These are phyloP conservation scores for Trachymyrmex cornetzi DNA, from an alignment of 1,140 invertebrate genomes.

Conservation along the genomic window DNA sequence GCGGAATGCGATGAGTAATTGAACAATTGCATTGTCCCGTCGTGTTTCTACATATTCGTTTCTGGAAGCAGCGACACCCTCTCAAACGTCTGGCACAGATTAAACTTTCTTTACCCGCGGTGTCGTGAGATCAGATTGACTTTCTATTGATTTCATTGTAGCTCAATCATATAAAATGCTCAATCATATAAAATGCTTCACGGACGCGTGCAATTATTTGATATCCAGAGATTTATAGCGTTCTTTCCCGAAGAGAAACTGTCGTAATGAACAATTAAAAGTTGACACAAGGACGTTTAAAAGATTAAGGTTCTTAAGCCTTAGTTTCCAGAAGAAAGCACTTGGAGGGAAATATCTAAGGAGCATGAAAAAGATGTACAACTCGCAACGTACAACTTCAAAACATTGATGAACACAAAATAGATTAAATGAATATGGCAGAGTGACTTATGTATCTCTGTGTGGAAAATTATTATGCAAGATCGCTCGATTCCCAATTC, in stretches of 20 bases:
- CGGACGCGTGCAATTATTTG: conserved; percentile 27
- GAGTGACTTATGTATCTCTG: background rate
- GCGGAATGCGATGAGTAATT: conserved; percentile 64
- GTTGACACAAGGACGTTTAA: background rate
- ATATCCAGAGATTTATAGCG: background rate
- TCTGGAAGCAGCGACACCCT: conserved; percentile 47
- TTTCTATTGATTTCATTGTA: conserved; percentile 46
- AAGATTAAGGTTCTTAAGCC: conserved; percentile 7
- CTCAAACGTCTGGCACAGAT: conserved; percentile 46
- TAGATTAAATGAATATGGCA: background rate
- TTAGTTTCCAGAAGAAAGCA: background rate
- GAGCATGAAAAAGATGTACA: background rate
- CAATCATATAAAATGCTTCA: background rate
- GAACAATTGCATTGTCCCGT: conserved; percentile 71
- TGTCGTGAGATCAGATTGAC: conserved; percentile 58
- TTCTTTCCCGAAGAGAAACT: conserved; percentile 30
- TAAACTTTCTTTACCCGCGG: conserved; percentile 39
- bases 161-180: conserved; percentile 40
- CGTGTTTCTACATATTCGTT: conserved; percentile 26
- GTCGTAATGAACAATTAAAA: conserved; percentile 17
- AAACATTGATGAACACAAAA: background rate
- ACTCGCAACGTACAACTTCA: background rate
- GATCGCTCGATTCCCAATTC: background rate
- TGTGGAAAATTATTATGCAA: background rate
- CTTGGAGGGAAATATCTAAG: background rate